These are phyloP conservation scores for Cotesia glomerata DNA, from an alignment of 1,140 invertebrate species.

Conservation along the genomic window DNA sequence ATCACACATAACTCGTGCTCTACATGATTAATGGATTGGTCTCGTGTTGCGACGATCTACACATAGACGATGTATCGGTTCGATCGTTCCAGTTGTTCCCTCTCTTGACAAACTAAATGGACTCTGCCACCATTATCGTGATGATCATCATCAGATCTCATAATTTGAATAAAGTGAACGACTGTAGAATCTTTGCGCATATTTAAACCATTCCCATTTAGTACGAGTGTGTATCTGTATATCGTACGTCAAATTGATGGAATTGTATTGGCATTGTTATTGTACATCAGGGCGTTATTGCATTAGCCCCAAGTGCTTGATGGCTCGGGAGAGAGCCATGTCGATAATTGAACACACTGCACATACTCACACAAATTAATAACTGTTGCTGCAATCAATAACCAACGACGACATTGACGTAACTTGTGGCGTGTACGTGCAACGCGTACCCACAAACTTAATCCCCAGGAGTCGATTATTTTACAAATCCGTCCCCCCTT, in stretches of 20 bases:
- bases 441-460: background rate
- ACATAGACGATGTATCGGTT: constrained; percentile 21
- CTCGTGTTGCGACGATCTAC: background rate
- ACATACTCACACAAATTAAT: constrained; percentile 49
- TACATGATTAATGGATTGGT: constrained; percentile 34
- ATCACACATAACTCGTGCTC: constrained; percentile 24
- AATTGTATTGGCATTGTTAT: constrained; percentile 21
- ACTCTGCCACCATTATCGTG: background rate
- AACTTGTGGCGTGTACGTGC: constrained; percentile 13
- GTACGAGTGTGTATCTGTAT: background rate
- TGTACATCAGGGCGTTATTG: constrained; percentile 17
- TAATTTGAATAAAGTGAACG: background rate
- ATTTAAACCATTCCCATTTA: background rate
- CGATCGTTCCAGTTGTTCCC: constrained; percentile 30
- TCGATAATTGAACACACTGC: constrained; percentile 53
- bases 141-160: no score
- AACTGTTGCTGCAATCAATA: constrained; percentile 60
- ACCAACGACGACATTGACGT: constrained; percentile 31
- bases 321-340: constrained; percentile 36
- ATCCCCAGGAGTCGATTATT: constrained; percentile 26
- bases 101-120: constrained; percentile 10
- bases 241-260: background rate
- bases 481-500: background rate
- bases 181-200: constrained; percentile 4
- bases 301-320: constrained; percentile 30